These are phyloP conservation scores for Brachymystax lenok DNA, from an alignment of 2,797 vertebrate genomes.

Conservation along the genomic window DNA sequence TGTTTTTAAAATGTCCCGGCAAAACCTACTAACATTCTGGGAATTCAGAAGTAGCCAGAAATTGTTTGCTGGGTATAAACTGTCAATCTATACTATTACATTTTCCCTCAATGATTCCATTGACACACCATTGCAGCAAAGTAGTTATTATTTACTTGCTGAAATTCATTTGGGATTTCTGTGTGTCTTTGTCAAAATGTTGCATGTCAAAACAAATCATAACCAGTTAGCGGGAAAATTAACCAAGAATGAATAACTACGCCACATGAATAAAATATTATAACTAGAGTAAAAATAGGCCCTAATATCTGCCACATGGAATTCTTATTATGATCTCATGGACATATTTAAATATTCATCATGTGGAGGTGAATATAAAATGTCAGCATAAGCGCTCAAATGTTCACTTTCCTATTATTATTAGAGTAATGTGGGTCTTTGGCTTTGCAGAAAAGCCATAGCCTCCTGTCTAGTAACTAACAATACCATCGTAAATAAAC, in stretches of 20 bases:
- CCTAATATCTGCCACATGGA: slow-evolving; percentile 51
- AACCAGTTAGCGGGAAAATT: slow-evolving; percentile 35
- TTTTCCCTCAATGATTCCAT: neutral
- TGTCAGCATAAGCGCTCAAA: slow-evolving; percentile 32
- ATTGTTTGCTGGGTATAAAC: too few species aligned
- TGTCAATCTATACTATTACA: too few species aligned
- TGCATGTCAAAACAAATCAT: slow-evolving; percentile 47
- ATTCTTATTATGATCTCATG: slow-evolving; percentile 48
- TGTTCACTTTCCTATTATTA: slow-evolving; percentile 25
- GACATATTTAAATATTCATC: slow-evolving; percentile 54
- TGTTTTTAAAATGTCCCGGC: too few species aligned
- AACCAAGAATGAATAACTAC: slow-evolving; percentile 49
- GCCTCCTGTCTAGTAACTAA: neutral
- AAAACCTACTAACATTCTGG: too few species aligned
- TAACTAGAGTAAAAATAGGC: slow-evolving; percentile 53
- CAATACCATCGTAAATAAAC: neutral
- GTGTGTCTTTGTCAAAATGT: slow-evolving; percentile 17
- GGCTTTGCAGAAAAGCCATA: slow-evolving; percentile 1
- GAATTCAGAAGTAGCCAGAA: too few species aligned
- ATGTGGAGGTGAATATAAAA: slow-evolving; percentile 40
- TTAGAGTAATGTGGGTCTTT: slow-evolving; percentile 23
- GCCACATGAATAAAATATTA: slow-evolving; percentile 58
- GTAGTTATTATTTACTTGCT: slow-evolving; percentile 14
- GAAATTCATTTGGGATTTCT: slow-evolving; percentile 23
- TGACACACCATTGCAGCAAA: slow-evolving; percentile 1